Base-by-base conservation (phyloP, 1,140 invertebrate genomes). In the Bicyclus anynana region DNA sequence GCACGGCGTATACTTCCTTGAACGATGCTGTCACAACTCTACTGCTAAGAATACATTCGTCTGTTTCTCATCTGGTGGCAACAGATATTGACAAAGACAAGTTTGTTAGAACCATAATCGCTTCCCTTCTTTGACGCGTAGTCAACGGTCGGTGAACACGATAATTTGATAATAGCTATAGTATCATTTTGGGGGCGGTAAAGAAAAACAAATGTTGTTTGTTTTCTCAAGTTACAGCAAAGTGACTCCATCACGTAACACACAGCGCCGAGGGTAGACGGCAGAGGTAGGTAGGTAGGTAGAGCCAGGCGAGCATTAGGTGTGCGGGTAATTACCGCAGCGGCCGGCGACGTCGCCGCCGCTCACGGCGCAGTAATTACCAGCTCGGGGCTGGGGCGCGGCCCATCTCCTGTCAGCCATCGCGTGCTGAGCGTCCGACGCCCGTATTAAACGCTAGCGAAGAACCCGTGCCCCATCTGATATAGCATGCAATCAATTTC, bases 401-500 rank as follows among this genome's bases (percentile, higher is more conserved):
- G 75, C 69, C 77, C 66, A 82, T 87, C 80, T 87, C 77, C 82
- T 83, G 82, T 82, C 84, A 82, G 80, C 72, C 68, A 77, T 88
- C 80, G 85, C 84, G 84, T 88, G 84, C 75, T 60, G 59, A 70
- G 73, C 65, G 64, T 68, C 74, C 72, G 74, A 78, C 74, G 82
- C 83, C 75, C 72, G 79, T 77, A 84, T 84, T 86, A 84, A 86
- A 86, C 76, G 83, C 78, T 81, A 80, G 81, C 81, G 77, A 84
- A 84, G 79, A 86, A 82, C 76, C 78, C 83, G 83, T 79, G 79
- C 81, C 76, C 79, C 80, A 86, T 85, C 83, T 79, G 84, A 88
- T 88, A 86, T 88, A 86, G 77, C 80, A 79, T 86, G 82, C 83
- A 85, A 88, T 88, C 85, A 85, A 86, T 83, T 88, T 85, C 77